A percentile compares a stretch with the other conserved stretches of the same genome.
Conservation (phyloP, 2,888 invertebrate species). For the Trimorus sp. region DNA sequence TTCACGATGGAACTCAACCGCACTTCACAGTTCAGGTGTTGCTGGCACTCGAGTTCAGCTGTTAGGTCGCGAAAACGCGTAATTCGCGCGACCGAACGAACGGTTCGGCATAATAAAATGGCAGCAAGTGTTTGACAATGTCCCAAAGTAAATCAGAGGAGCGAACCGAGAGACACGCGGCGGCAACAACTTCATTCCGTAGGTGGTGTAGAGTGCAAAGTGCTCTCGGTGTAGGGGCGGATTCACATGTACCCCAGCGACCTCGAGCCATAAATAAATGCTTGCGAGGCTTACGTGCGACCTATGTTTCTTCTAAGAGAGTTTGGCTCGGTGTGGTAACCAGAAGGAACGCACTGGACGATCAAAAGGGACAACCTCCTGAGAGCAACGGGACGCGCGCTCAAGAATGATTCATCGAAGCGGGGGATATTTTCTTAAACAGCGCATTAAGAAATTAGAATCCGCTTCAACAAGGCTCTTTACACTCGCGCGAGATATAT, state of each 20-base stretch:
- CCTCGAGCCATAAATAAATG: conserved; percentile 81
- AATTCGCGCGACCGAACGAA: background rate
- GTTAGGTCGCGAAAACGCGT: background rate
- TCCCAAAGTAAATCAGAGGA: conserved; percentile 25
- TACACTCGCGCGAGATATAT: conserved; percentile 49
- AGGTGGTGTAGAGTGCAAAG: conserved; percentile 74
- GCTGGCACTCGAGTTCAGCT: no score
- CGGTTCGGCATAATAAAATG: conserved; percentile 8
- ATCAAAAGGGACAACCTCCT: conserved; percentile 80
- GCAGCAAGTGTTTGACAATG: conserved; percentile 17
- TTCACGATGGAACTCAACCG: no score
- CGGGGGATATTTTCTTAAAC: conserved; percentile 58
- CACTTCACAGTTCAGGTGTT: no score
- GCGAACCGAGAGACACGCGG: conserved; percentile 69
- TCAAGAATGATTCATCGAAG: conserved; percentile 76
- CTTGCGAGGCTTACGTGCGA: conserved; percentile 75
- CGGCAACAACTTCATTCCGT: conserved; percentile 76
- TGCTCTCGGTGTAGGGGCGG: conserved; percentile 76
- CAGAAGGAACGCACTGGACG: conserved; percentile 78
- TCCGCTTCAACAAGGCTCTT: conserved; percentile 56
- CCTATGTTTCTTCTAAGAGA: conserved; percentile 66
- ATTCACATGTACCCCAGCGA: conserved; percentile 77
- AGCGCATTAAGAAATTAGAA: conserved; percentile 62
- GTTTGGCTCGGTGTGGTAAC: conserved; percentile 68
- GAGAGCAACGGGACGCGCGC: conserved; percentile 66